Evolutionary conservation across 2,888 invertebrate genomes (phyloP), one percentile per base, ranked within the genome.

Genomic region (Melieria omissa): DNA sequence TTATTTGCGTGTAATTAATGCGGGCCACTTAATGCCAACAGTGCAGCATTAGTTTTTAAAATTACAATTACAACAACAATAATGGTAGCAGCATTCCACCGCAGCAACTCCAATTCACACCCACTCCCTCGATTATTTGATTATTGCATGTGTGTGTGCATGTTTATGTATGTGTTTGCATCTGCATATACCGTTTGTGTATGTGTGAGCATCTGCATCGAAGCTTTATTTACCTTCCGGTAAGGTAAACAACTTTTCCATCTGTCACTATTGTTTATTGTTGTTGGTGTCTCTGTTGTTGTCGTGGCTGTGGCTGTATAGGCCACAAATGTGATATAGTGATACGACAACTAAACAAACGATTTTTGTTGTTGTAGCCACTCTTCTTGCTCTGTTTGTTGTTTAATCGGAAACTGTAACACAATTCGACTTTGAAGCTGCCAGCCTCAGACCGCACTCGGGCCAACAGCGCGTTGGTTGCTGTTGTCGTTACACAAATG

Each of bases 181-280:
- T 57, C 29, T 67, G 42, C 55, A 46, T 62, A 29, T 29, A 29
- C 1, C 29, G 16, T 63, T 5, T 44, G 47, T 49, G 41, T 64
- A 49, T 14, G 42, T 12, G 52, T 58, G 7, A 58, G 16, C 16
- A 14, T 57, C 29, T 67, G 42, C 55, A 46, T 62, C 14, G 29
- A 29, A 29, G 29, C 29, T 54, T 54, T 67, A 67, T 67, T 67
- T 67, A 67, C 67, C 67, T 67, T 67, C 67, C 67, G 60, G 67
- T 67, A 61, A 61, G 42, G 49, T 61, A 41, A 61, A 52, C 45
- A 42, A 67, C 60, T 61, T 60, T 67, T 67, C 49, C 49, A 14
- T 29, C 44, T 44, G 41, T 49, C 9, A n/a, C 47, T 58, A 47
- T 44, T 45, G 8, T 42, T 44, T 60, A 60, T 60, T 60, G 42